Conservation (phyloP, 1,140 invertebrate species). For the Phenacoccus solenopsis region DNA sequence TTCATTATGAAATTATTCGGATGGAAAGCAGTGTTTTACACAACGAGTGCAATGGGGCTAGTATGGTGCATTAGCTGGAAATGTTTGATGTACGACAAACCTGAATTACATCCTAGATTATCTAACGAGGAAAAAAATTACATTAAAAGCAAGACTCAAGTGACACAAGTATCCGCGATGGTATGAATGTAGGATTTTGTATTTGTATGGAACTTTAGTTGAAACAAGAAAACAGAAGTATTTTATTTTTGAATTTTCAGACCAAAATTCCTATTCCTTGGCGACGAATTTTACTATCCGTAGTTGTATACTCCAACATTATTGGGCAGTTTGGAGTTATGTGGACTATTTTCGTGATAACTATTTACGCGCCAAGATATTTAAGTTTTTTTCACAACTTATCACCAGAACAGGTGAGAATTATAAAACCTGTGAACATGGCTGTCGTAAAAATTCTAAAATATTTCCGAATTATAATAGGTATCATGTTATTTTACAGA, state of each 20-base stretch:
- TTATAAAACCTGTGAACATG: too few species aligned
- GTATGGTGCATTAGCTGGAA: conserved; percentile 70
- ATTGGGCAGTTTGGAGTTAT: background rate
- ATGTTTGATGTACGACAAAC: conserved; percentile 58
- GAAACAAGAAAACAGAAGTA: too few species aligned
- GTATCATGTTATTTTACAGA: background rate
- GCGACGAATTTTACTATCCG: background rate
- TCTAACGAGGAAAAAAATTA: conserved; percentile 47
- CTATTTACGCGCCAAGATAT: background rate
- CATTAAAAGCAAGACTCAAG: conserved; percentile 31
- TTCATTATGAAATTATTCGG: conserved; percentile 46
- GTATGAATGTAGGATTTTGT: too few species aligned
- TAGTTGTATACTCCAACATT: background rate
- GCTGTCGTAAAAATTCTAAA: too few species aligned
- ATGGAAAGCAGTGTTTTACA: conserved; percentile 65
- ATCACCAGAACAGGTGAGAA: background rate
- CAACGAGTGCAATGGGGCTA: conserved; percentile 47
- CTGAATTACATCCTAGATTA: conserved; percentile 65
- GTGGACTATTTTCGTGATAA: background rate
- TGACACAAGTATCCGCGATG: too few species aligned
- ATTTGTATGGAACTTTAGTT: too few species aligned
- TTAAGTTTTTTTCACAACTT: background rate
- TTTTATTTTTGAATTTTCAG: background rate
- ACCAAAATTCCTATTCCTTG: background rate
- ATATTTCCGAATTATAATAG: background rate